A percentile compares a stretch with the other conserved stretches of the same genome.
Conservation (phyloP, 2,113 vertebrate species). For the Corydoras maculifer region DNA sequence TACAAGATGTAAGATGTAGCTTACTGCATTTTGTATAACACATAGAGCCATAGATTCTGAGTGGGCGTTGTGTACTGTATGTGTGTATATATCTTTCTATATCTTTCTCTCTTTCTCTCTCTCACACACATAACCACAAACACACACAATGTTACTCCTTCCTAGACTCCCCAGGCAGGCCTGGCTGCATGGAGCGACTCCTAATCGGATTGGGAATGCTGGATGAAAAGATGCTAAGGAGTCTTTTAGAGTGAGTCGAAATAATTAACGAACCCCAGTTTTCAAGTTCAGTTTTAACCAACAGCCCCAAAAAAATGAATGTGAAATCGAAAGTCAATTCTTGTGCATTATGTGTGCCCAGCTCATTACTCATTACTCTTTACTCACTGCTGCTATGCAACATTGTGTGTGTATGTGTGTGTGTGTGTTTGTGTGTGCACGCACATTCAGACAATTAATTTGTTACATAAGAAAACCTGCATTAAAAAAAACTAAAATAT, state of each 20-base stretch:
- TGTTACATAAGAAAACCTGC: too few relatives aligned
- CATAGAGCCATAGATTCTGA: neutral
- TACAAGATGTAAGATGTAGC: too few relatives aligned
- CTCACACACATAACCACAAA: neutral
- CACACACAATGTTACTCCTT: neutral
- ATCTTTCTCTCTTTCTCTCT: neutral
- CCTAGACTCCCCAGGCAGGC: neutral
- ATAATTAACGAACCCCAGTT: neutral
- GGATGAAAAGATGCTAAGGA: neutral
- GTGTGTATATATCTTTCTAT: slow-evolving; percentile 2
- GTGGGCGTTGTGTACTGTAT: neutral
- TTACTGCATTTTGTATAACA: neutral
- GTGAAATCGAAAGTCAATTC: neutral
- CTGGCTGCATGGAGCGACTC: neutral
- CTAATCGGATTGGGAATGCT: slow-evolving; percentile 3
- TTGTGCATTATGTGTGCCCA: too few relatives aligned
- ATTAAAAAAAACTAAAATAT: too few relatives aligned
- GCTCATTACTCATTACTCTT: too few relatives aligned
- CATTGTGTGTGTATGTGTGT: too few relatives aligned
- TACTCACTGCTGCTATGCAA: too few relatives aligned
- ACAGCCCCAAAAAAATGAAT: neutral
- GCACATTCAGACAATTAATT: too few relatives aligned
- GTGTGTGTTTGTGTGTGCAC: too few relatives aligned
- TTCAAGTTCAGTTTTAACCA: neutral
- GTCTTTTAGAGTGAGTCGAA: neutral